Conservation (phyloP, 2,797 vertebrate genomes). For the Chrysocyon brachyurus region DNA sequence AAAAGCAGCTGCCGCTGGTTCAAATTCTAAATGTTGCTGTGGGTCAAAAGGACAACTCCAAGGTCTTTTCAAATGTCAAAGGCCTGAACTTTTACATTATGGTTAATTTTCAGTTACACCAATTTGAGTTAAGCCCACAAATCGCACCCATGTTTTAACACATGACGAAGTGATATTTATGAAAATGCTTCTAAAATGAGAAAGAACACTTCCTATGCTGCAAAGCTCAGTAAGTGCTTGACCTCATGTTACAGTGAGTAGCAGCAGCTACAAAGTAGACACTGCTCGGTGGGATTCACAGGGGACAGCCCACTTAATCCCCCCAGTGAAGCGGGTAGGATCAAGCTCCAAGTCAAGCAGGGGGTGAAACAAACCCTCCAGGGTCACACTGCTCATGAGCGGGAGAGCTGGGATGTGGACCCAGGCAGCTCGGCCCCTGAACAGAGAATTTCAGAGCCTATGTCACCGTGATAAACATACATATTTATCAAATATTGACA, state of each 20-base stretch:
- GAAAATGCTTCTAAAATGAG: neutral
- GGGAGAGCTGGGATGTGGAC: neutral
- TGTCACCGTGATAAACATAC: neutral
- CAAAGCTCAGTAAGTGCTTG: neutral
- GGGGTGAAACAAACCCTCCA: neutral
- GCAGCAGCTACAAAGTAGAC: neutral
- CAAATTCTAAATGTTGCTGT: neutral
- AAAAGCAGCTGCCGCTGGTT: neutral
- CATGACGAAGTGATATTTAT: neutral
- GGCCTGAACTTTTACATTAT: neutral
- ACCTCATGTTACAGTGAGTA: neutral
- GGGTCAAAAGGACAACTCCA: neutral
- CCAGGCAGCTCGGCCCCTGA: neutral
- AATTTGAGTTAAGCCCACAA: neutral
- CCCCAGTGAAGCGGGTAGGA: neutral
- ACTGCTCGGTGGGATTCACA: neutral
- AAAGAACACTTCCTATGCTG: neutral
- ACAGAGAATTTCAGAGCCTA: neutral
- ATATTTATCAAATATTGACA: constrained; percentile 7
- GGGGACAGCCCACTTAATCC: neutral
- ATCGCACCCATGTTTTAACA: neutral
- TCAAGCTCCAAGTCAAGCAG: neutral
- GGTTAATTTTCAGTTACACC: neutral
- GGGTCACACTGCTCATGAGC: neutral
- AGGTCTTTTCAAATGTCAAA: constrained; percentile 6